A percentile compares a stretch with the other conserved stretches of the same genome.
Evolutionary conservation across 2,113 vertebrate genomes (phyloP).

Genomic region (Cyphomyrus discorhynchus): DNA sequence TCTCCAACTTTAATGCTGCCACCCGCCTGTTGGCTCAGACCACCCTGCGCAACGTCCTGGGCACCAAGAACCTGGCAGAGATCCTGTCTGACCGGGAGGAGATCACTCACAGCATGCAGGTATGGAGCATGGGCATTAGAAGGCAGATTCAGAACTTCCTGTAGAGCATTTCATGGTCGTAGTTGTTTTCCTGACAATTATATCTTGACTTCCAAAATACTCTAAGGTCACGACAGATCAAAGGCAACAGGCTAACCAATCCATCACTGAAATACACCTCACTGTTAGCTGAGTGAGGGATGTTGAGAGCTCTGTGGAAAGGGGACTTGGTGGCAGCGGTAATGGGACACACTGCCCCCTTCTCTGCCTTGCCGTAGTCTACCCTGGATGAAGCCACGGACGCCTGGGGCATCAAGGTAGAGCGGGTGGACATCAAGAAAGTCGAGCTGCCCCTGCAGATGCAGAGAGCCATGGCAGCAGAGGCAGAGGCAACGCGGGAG

Average conservation of each 20-base stretch:
- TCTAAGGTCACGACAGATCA: neutral
- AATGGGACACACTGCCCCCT: neutral
- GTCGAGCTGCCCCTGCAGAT: conserved; percentile 77
- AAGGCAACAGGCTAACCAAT: neutral
- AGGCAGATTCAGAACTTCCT: neutral
- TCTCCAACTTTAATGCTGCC: conserved; percentile 85
- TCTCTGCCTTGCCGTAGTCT: conserved; percentile 45
- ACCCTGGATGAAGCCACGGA: conserved; percentile 85
- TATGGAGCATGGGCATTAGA: conserved; percentile 35
- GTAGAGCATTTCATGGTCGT: neutral
- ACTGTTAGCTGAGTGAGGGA: neutral
- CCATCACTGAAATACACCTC: neutral
- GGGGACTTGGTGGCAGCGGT: neutral
- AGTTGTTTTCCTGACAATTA: neutral
- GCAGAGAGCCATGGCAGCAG: neutral
- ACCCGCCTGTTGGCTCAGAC: conserved; percentile 88
- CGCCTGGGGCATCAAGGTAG: conserved; percentile 92
- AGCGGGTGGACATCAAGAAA: conserved; percentile 96
- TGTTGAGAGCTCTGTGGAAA: neutral
- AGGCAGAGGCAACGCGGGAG: conserved; percentile 68
- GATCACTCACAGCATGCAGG: conserved; percentile 94
- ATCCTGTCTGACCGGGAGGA: conserved; percentile 93
- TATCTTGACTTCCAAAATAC: neutral
- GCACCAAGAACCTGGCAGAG: conserved; percentile 90
- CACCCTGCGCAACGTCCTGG: conserved; percentile 87